Evolutionary conservation across 2,888 invertebrate species (phyloP).

Genomic region (Erebia ligea): DNA sequence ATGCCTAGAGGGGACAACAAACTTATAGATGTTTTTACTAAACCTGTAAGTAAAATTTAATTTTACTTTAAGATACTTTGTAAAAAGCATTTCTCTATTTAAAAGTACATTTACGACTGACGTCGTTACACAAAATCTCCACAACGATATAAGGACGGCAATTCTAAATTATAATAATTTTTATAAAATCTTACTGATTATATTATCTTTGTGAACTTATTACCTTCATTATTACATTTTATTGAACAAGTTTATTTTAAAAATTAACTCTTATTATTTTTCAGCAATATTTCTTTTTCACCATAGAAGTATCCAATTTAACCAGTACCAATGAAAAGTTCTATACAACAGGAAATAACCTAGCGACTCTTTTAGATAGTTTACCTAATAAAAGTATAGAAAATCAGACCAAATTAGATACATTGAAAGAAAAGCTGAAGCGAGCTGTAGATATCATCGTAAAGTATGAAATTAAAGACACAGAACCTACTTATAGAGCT

Average conservation of each 20-base stretch:
- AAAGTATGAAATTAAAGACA: slow-evolving; percentile 57
- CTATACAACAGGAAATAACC: slow-evolving; percentile 53
- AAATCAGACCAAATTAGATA: slow-evolving; percentile 53
- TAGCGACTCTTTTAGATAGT: slow-evolving; percentile 53
- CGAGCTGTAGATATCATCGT: slow-evolving; percentile 57
- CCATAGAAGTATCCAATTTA: slow-evolving; percentile 55
- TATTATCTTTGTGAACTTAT: no score
- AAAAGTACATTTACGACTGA: no score
- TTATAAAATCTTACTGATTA: background rate
- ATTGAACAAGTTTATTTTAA: background rate
- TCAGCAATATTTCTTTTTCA: slow-evolving; percentile 74
- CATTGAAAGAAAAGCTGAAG: slow-evolving; percentile 56
- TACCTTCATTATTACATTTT: background rate
- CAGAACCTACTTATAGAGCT: slow-evolving; percentile 53
- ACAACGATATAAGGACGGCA: no score
- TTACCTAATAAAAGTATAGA: slow-evolving; percentile 53
- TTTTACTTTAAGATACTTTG: no score
- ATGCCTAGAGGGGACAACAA: slow-evolving; percentile 73
- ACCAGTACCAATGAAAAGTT: slow-evolving; percentile 63
- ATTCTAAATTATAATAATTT: background rate
- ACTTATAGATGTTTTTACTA: slow-evolving; percentile 69
- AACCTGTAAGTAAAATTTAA: slow-evolving; percentile 64
- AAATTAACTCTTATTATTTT: slow-evolving; percentile 41
- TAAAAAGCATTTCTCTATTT: no score
- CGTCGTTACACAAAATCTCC: no score